Evolutionary conservation across 2,797 vertebrate genomes (phyloP), one percentile per base, ranked within the genome.

Genomic region (Parauchenoglanis ngamensis): DNA sequence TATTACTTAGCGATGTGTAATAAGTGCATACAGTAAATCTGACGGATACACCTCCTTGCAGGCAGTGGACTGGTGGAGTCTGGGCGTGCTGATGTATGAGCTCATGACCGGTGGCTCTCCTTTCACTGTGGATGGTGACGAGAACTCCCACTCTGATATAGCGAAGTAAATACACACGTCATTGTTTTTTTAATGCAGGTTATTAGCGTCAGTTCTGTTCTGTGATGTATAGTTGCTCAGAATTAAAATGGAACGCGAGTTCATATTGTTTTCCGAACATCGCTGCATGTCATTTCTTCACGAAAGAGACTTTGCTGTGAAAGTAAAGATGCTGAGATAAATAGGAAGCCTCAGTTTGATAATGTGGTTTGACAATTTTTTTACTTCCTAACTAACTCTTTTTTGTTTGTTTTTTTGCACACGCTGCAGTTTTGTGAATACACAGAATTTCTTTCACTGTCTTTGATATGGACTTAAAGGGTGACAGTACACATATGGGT

Each of bases 61-160:
- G 98, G 98, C 98, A 23, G 98, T 99, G 93, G 98, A 99, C 94
- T 99, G 98, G 98, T 99, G 98, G 98, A 99, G 98, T 93, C 95
- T 99, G 78, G 98, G 98, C 49, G 98, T 99, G 88, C 93, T 99
- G 85, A 99, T 98, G 97, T 99, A 99, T 87, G 98, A 99, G 92
- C 95, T 99, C 76, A 89, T 99, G 92, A 99, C 98, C 4, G 98
- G 98, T 90, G 98, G 98, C 2, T 99, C 98, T 13, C 98, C 98
- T 85, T 99, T 99, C 93, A 99, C 98, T 54, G 98, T 99, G 0
- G 98, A 99, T 46, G 98, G 98, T 88, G 96, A 98, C 86, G 97
- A 98, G 93, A 99, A 99, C 94, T 98, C 98, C 0, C 98, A 99
- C 94, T 96, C 98, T 75, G 98, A 99, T 90, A 99, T 99, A 89